phyloP scores from a whole-genome alignment of 2,113 vertebrate genomes.

The Neotoma lepida region DNA sequence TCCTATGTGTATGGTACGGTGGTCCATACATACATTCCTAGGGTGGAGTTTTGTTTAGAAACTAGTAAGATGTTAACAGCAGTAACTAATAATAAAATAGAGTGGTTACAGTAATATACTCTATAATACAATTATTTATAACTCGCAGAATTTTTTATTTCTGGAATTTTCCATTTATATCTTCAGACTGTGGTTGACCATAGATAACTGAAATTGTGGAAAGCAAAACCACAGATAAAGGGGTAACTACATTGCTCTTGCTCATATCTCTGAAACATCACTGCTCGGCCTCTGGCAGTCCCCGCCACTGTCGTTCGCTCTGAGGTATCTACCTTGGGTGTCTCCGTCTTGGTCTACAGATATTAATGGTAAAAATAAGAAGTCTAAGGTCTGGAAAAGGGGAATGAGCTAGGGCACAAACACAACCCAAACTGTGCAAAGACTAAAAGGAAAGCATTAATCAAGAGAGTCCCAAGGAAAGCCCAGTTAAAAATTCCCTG shows the following conservation, averaged over 20 bases:
- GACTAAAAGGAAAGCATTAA: neutral
- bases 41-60: neutral
- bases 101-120: neutral
- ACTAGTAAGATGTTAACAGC: neutral
- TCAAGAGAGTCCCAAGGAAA: accelerated
- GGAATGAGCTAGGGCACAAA: neutral
- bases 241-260: neutral
- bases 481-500: neutral
- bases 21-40: neutral
- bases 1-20: neutral
- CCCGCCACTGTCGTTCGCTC: accelerated
- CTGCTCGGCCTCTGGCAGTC: neutral
- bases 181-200: neutral
- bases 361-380: neutral
- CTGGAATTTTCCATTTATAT: conserved; percentile 14
- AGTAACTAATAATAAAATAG: neutral
- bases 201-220: neutral
- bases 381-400: neutral
- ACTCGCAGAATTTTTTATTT: neutral
- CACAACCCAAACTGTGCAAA: neutral
- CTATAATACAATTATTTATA: neutral
- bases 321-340: neutral
- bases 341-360: neutral
- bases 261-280: neutral
- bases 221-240: neutral